Conservation (phyloP, 2,888 invertebrate species). For the Drosophila peninsularis region DNA sequence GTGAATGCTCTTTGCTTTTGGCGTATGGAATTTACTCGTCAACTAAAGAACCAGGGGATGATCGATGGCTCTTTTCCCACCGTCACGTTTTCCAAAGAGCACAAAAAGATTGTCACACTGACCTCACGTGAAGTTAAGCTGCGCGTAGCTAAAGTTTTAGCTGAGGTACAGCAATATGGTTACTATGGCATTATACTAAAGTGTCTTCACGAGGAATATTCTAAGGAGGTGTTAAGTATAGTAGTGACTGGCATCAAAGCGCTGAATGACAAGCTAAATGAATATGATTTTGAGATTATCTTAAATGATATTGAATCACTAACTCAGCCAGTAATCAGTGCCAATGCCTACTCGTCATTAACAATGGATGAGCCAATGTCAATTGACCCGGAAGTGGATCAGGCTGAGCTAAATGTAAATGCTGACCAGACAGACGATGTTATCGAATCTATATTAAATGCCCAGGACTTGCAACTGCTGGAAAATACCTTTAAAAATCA, state of each 20-base stretch:
- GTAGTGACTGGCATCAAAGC: slow-evolving; percentile 86
- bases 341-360: slow-evolving; percentile 3
- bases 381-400: slow-evolving; percentile 9
- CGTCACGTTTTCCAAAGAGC: slow-evolving; percentile 91
- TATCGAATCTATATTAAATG: slow-evolving; percentile 77
- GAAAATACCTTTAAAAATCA: slow-evolving; percentile 87
- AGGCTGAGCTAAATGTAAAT: slow-evolving; percentile 18
- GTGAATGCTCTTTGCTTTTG: slow-evolving; percentile 90
- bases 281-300: slow-evolving; percentile 85
- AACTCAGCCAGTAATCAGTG: slow-evolving; percentile 16
- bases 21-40: slow-evolving; percentile 88
- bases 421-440: slow-evolving; percentile 62
- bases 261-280: slow-evolving; percentile 85
- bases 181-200: slow-evolving; percentile 89
- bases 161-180: slow-evolving; percentile 88
- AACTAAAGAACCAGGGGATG: slow-evolving; percentile 92
- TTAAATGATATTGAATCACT: slow-evolving; percentile 55
- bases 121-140: slow-evolving; percentile 87
- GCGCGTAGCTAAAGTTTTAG: slow-evolving; percentile 88
- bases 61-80: slow-evolving; percentile 91
- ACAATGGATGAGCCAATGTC: slow-evolving; percentile 21
- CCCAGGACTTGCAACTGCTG: slow-evolving; percentile 78
- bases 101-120: slow-evolving; percentile 90
- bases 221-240: slow-evolving; percentile 89
- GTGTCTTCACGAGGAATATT: slow-evolving; percentile 89